Percentiles rank a stretch among this genome's conserved stretches.
phyloP scores from a whole-genome alignment of 2,797 vertebrate species.

The Melanogrammus aeglefinus region DNA sequence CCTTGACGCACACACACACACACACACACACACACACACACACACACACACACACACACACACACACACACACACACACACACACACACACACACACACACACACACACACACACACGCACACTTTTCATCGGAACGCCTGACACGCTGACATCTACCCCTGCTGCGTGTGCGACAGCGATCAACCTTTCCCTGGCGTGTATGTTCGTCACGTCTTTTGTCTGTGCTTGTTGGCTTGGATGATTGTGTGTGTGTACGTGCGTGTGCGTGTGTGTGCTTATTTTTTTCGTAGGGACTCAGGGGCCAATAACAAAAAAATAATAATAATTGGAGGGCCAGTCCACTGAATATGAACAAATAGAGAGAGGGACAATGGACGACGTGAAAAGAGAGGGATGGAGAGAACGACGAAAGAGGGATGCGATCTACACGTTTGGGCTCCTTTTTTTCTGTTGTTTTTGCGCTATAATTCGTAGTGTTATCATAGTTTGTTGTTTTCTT shows the following conservation, averaged over 20 bases:
- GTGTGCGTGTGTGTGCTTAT: conserved; percentile 41
- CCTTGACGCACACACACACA: neutral
- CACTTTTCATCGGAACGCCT: conserved; percentile 51
- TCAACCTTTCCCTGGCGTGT: conserved; percentile 54
- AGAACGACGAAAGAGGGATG: conserved; percentile 10
- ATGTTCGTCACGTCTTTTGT: conserved; percentile 60
- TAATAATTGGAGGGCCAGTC: neutral
- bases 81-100: too few species aligned
- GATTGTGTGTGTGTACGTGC: conserved; percentile 36
- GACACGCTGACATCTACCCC: conserved; percentile 51
- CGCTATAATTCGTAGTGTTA: conserved; percentile 15
- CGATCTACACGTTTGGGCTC: neutral
- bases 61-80: conserved; percentile 4
- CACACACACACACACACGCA: conserved; percentile 33
- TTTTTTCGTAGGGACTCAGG: conserved; percentile 18
- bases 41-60: neutral
- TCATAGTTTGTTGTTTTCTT: neutral
- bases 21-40: neutral
- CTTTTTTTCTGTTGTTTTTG: conserved; percentile 23
- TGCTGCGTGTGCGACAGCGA: conserved; percentile 45
- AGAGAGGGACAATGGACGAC: neutral
- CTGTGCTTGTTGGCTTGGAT: conserved; percentile 46
- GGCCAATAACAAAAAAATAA: neutral
- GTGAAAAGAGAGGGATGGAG: conserved; percentile 15
- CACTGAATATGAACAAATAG: conserved; percentile 35